phyloP scores from a whole-genome alignment of 2,797 vertebrate genomes.

The Macropus fuliginosus region DNA sequence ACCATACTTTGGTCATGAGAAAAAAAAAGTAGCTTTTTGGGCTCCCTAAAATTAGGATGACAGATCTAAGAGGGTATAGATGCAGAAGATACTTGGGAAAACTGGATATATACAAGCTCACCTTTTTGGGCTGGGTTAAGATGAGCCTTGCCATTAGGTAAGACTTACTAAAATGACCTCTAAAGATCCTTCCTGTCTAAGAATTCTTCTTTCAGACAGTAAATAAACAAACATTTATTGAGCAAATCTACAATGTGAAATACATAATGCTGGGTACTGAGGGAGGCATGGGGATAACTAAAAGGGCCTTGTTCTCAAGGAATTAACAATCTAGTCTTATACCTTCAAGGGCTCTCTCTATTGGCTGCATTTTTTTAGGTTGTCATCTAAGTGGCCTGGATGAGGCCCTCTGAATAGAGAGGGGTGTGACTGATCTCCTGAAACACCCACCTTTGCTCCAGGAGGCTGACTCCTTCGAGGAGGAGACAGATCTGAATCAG shows the following conservation, averaged over 20 bases:
- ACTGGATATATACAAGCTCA: neutral
- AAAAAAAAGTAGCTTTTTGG: neutral
- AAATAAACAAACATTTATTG: neutral
- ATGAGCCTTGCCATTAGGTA: constrained; percentile 3
- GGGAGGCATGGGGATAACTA: neutral
- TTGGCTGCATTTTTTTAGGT: neutral
- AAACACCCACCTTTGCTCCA: constrained; percentile 73
- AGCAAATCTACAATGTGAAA: neutral
- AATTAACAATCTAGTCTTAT: neutral
- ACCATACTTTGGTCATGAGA: constrained; percentile 9
- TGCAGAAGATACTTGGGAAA: constrained; percentile 3
- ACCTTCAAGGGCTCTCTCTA: neutral
- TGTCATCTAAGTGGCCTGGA: neutral
- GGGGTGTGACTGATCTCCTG: neutral
- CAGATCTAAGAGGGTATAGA: constrained; percentile 39
- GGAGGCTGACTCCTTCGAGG: constrained; percentile 82
- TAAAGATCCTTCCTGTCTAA: constrained; percentile 2
- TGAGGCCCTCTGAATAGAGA: neutral
- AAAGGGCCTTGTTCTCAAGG: neutral
- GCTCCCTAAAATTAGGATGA: constrained; percentile 39
- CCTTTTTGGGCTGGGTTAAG: neutral
- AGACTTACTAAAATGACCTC: neutral
- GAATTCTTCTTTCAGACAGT: neutral
- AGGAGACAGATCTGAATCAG: constrained; percentile 86
- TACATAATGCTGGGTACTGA: neutral